These are phyloP conservation scores for Eupithecia tripunctaria DNA, from an alignment of 2,888 invertebrate species.

Conservation along the genomic window DNA sequence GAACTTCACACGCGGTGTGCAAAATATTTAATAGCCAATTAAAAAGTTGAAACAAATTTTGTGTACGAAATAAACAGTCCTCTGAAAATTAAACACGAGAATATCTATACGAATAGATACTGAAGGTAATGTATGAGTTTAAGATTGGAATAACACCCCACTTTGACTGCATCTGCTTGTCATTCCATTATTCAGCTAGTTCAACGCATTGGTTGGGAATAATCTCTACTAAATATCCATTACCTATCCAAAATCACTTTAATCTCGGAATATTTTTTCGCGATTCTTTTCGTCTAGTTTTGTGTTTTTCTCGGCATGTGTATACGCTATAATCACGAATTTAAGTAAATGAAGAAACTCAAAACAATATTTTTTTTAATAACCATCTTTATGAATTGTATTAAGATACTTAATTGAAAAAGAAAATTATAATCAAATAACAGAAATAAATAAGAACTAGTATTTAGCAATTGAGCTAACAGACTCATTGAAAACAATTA, in stretches of 20 bases:
- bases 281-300: background rate
- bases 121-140: background rate
- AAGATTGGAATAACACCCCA: background rate
- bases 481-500: too few relatives aligned
- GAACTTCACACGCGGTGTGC: background rate
- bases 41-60: constrained; percentile 36
- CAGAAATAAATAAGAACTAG: too few relatives aligned
- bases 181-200: background rate
- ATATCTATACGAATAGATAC: background rate
- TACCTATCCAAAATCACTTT: background rate
- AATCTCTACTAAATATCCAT: background rate
- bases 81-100: constrained; percentile 38
- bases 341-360: background rate
- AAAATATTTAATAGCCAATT: constrained; percentile 43
- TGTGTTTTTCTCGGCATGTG: background rate
- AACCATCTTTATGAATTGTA: too few relatives aligned
- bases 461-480: too few relatives aligned
- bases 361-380: background rate
- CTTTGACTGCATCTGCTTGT: background rate
- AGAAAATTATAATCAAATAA: too few relatives aligned
- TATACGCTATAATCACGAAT: background rate
- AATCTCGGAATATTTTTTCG: background rate
- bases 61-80: background rate
- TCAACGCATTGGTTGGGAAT: background rate
- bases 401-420: too few relatives aligned